Base-by-base conservation (phyloP, 2,113 vertebrate genomes). In the Syrmaticus mikado region DNA sequence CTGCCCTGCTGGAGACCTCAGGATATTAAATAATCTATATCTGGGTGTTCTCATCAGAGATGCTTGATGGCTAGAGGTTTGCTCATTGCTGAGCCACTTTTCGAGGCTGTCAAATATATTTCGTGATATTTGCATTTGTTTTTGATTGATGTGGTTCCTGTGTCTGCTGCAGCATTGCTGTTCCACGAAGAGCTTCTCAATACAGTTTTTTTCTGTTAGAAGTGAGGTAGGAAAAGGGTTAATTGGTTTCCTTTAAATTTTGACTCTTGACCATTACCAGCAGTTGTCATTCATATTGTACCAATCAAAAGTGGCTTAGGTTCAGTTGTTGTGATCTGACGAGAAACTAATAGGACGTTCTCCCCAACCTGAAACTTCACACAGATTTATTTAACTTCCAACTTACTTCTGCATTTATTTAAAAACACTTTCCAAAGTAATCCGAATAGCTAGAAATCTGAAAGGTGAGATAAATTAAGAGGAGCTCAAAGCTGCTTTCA, bases 81-180 rank as follows among this genome's bases (percentile, higher is more conserved):
- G 25, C 24, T 83, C n/a, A 66, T 88, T 50, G 11, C 64, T 92
- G 41, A 11, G 27, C 13, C 8, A 2, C 41, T 84, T 74, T 1
- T 55, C 73, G 84, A 66, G 57, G 83, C 65, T 86, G 76, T 50
- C 16, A 6, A 8, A 57, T 55, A 81, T 74, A 53, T 62, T 90
- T 71, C 15, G 34, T 34, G 50, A 68, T 36, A 24, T 70, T 88
- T 88, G 86, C 73, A 50, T 60, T 1, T 4, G 0, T 53, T 85
- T 78, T 27, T 36, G n/a, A 81, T 38, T 20, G n/a, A 50, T 78
- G 3, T 0, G 32, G 30, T 11, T 40, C 34, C 68, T 52, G 14
- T 22, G 71, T 46, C 45, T 60, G 0, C 67, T 48, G 24, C 71
- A 74, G 16, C 21, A 20, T 8, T 72, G 55, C 25, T 78, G 77